Base-by-base conservation (phyloP, 2,797 vertebrate genomes). In the Cyclura pinguis region DNA sequence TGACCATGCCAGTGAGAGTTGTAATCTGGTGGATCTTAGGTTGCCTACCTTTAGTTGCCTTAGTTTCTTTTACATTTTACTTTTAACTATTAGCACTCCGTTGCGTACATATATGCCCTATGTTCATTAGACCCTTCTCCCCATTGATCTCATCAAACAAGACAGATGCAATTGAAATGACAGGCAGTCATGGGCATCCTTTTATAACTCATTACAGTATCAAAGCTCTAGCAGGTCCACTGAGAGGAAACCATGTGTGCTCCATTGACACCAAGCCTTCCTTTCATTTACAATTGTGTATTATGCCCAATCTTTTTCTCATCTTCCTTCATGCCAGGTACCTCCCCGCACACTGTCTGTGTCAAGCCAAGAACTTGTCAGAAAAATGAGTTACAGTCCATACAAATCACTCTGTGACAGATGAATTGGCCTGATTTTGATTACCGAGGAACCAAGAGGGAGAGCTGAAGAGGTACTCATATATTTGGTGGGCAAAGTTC, bases 341-440 rank as follows among this genome's bases (percentile, higher is more conserved):
- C 38, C 80, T 27, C 74, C 67, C 29, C 67, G 4, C 3, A 13
- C 67, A 69, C 38, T 5, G 67, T 90, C 38, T 57, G 80, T 88
- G 50, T 86, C 1, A 0, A 95, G 96, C 94, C 95, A 97, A 94
- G 87, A 80, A 73, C 92, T 94, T 96, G 95, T 96, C 94, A 97
- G 91, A 94, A 91, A 90, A 94, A 93, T 94, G 92, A 93, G 87
- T 91, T 94, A 82, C 80, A 92, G 93, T 93, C 94, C 93, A 93
- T 91, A 91, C 90, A 92, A 93, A 87, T 95, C 92, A 89, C 64
- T 82, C 72, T 24, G 38, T 94, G 94, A 93, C 95, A 96, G 94
- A 94, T 83, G 6, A 84, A 88, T 47, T 78, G 94, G 94, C 94
- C 93, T 29, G 89, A 93, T 91, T 96, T 92, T 86, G 57, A 96